Evolutionary conservation across 2,113 vertebrate genomes (phyloP), one percentile per base, ranked within the genome.

Genomic region (Numenius arquata): DNA sequence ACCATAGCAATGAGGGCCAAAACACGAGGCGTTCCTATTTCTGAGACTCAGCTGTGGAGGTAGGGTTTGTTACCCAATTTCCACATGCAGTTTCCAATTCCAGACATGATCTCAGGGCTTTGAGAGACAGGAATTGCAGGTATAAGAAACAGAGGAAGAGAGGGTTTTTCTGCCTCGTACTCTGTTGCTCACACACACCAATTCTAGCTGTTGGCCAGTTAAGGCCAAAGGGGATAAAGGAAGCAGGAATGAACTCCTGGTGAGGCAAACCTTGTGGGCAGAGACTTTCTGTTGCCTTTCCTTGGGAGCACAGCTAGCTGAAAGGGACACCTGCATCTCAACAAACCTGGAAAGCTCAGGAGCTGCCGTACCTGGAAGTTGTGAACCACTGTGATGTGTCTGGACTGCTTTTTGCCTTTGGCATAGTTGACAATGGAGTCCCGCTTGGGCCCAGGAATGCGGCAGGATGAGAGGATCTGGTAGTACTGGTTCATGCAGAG

Each of bases 401-500:
- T 98, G 77, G 99, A 97, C 1, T 98, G 88, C 41, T 96, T 98
- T 85, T 98, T 99, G 73, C 98, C 98, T 32, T 92, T 97, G 65
- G 97, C 76, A 1, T 99, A 98, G 97, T 99, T 99, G 78, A 99
- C 96, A 21, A 99, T 98, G 0, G 98, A 98, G 93, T 99, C 99
- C 62, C 98, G 98, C 97, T 99, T 99, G 91, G 98, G 98, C 52
- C 99, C 99, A 0, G 99, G 99, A 79, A 99, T 98, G 11, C 99
- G 99, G 94, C 99, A 99, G 66, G 99, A 99, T 1, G 99, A 99
- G 86, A 99, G 98, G 96, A 99, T 98, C 97, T 99, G 98, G 97
- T 99, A 99, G 97, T 99, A 99, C 98, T 99, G 99, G 97, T 99
- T 98, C 99, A 99, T 99, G 84, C 99, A 99, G 62, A 99, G 98